Conservation (phyloP, 2,888 invertebrate species). For the Campoplex nolae region DNA sequence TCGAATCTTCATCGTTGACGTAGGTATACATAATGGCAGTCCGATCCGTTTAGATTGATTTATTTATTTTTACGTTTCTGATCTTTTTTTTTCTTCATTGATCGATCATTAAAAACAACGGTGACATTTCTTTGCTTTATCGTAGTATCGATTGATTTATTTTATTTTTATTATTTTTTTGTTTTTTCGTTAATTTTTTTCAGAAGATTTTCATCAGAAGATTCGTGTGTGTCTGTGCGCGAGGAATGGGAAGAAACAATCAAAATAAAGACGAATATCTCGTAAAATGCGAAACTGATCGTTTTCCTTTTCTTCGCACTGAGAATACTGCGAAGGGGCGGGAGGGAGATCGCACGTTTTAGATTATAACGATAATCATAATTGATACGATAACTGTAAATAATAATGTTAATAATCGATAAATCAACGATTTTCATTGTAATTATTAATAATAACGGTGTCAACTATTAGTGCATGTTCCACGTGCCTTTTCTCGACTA, state of each 20-base stretch:
- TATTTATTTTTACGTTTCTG: not conserved
- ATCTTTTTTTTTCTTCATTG: slow-evolving; percentile 39
- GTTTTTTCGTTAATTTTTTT: too few species aligned
- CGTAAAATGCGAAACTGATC: slow-evolving; percentile 35
- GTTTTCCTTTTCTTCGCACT: slow-evolving; percentile 15
- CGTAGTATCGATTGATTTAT: too few species aligned
- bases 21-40: slow-evolving; percentile 69
- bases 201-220: not conserved
- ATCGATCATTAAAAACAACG: slow-evolving; percentile 53
- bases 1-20: slow-evolving; percentile 57
- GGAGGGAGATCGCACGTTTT: slow-evolving; percentile 33
- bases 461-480: slow-evolving; percentile 63
- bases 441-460: slow-evolving; percentile 56
- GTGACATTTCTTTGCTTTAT: not conserved
- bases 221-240: slow-evolving; percentile 45
- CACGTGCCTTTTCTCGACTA: slow-evolving; percentile 65
- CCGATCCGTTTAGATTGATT: slow-evolving; percentile 54
- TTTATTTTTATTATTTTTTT: too few species aligned
- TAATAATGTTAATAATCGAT: slow-evolving; percentile 47
- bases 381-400: slow-evolving; percentile 38
- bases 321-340: slow-evolving; percentile 7
- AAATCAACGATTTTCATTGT: slow-evolving; percentile 51
- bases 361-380: slow-evolving; percentile 44
- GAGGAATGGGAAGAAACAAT: slow-evolving; percentile 49
- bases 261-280: slow-evolving; percentile 37